phyloP scores from a whole-genome alignment of 2,113 vertebrate species.

The Microcebus ravelobensis region DNA sequence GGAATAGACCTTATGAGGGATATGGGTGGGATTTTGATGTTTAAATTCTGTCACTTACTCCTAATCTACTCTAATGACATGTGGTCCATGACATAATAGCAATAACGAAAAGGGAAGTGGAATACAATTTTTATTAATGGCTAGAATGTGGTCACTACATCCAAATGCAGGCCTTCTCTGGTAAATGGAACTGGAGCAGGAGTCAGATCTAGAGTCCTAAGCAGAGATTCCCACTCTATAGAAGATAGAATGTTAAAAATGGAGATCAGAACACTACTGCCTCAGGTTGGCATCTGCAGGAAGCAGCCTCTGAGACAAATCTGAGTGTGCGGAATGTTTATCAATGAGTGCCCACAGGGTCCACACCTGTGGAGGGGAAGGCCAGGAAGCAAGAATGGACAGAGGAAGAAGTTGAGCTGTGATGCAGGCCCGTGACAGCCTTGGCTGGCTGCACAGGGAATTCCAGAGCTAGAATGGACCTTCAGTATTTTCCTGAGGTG shows the following conservation, averaged over 20 bases:
- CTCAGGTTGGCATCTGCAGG: not conserved
- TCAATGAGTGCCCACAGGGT: not conserved
- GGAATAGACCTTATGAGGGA: conserved; percentile 37
- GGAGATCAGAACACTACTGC: not conserved
- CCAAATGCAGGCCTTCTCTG: not conserved
- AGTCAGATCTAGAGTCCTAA: conserved; percentile 25
- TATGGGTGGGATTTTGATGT: conserved; percentile 27
- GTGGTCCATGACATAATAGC: conserved; percentile 34
- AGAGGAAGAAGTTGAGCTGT: not conserved
- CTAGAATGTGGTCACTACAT: conserved; percentile 46
- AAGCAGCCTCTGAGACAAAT: not conserved
- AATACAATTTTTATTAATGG: conserved; percentile 60
- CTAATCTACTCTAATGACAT: conserved; percentile 51
- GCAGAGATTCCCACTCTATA: not conserved
- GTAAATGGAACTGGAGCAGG: not conserved
- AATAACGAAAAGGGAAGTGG: conserved; percentile 44
- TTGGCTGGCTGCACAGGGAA: not conserved
- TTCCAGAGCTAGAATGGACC: not conserved
- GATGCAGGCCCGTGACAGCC: not conserved
- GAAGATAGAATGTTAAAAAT: not conserved
- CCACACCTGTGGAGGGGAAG: not conserved
- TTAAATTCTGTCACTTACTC: conserved; percentile 47
- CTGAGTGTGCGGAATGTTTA: not conserved
- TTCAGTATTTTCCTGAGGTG: not conserved
- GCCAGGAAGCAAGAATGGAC: not conserved